Base-by-base conservation (phyloP, 2,797 vertebrate genomes). In the Brotula barbata region DNA sequence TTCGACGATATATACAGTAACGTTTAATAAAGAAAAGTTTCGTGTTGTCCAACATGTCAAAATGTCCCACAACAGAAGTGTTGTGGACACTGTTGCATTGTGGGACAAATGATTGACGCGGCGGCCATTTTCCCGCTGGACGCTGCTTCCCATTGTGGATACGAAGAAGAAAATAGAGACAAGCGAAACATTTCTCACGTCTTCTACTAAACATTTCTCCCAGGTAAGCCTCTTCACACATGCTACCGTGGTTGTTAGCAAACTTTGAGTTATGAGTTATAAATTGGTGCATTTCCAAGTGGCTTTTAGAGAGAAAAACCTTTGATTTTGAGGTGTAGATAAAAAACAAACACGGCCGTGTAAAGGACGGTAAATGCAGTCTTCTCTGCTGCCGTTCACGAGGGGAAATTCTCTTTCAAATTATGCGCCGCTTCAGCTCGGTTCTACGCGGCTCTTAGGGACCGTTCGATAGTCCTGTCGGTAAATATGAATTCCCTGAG, bases 111-210 rank as follows among this genome's bases (percentile, higher is more conserved):
- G 88, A 87, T 86, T 90, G 88, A 87, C 77, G 78, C 81, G 75
- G 85, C 89, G 80, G 90, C 90, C 90, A 91, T 91, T 88, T 91
- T 90, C 87, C 89, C 87, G 88, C 84, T 89, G 88, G 87, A 87
- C 90, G 83, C 76, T 74, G 73, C 77, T 83, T 86, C 82, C 84
- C 85, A 87, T 91, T 91, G 89, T 90, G 84, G 89, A 84, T 80
- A 83, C 77, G 83, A 90, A 81, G 85, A 86, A 83, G 80, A 90
- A 89, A 91, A 89, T 84, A 86, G 41, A 89, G 75, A 78, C 75
- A 65, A 87, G 84, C 87, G 44, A 80, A 81, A 88, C 69, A 63
- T 75, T 81, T 85, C 81, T 84, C 80, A 59, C 73, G 52, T 81
- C 71, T 83, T 86, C 59, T 52, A 41, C 64, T 67, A 67, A 76